Conservation (phyloP, 2,888 invertebrate genomes). For the Priocnemis perturbator region DNA sequence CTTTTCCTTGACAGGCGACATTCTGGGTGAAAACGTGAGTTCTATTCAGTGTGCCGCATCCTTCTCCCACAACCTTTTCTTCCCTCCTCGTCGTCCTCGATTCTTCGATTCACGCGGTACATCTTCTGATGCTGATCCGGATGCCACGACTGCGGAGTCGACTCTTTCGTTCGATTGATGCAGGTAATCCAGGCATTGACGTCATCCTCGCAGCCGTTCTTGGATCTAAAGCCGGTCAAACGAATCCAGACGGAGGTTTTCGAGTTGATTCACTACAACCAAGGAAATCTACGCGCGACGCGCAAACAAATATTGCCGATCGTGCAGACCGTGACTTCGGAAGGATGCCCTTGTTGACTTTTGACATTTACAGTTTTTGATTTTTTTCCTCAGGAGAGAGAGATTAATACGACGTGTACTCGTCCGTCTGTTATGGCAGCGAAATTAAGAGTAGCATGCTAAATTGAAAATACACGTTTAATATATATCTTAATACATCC, state of each 20-base stretch:
- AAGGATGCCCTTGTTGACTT: not conserved
- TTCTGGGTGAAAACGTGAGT: slow-evolving; percentile 65
- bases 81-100: slow-evolving; percentile 8
- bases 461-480: no score
- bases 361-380: not conserved
- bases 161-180: no score
- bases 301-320: slow-evolving; percentile 84
- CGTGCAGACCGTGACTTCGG: slow-evolving; percentile 64
- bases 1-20: slow-evolving; percentile 67
- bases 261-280: slow-evolving; percentile 76
- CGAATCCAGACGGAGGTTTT: slow-evolving; percentile 45
- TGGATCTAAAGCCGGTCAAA: slow-evolving; percentile 57
- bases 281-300: slow-evolving; percentile 79
- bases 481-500: no score
- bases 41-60: slow-evolving; percentile 25
- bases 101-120: not conserved
- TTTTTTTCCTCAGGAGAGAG: no score
- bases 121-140: no score
- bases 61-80: slow-evolving; percentile 20
- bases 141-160: no score
- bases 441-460: no score
- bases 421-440: no score
- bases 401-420: no score
- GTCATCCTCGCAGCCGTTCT: slow-evolving; percentile 51
- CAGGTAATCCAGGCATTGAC: slow-evolving; percentile 61